These are phyloP conservation scores for Aplocera efformata DNA, from an alignment of 2,888 invertebrate species.

Conservation along the genomic window DNA sequence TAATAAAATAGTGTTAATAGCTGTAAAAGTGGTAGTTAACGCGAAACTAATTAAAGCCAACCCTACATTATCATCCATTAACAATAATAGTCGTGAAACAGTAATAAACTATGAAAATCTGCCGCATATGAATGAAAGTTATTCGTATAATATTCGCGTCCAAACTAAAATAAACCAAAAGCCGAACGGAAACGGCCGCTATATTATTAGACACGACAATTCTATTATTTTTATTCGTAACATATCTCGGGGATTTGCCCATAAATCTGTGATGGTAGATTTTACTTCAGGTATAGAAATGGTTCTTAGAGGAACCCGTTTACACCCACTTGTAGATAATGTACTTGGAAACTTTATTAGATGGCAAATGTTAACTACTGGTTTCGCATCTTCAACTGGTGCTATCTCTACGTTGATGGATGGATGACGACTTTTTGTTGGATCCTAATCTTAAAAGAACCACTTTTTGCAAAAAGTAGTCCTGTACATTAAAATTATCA, in stretches of 20 bases:
- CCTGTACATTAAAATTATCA: no score
- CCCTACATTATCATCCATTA: conserved; percentile 53
- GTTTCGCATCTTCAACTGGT: conserved; percentile 15
- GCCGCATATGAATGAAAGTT: conserved; percentile 61
- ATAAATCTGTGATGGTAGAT: conserved; percentile 67
- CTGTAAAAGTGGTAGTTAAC: conserved; percentile 45
- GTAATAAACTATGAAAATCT: conserved; percentile 52
- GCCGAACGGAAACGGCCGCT: conserved; percentile 74
- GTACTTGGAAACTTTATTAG: conserved; percentile 49
- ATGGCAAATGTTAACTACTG: conserved; percentile 21
- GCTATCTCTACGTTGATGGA: conserved; percentile 26
- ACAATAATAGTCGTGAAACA: conserved; percentile 45
- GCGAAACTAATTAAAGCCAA: conserved; percentile 51
- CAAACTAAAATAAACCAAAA: conserved; percentile 75
- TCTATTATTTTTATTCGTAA: conserved; percentile 81
- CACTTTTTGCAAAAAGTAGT: no score
- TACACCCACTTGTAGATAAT: conserved; percentile 58
- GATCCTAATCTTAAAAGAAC: no score
- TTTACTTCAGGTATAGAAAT: conserved; percentile 51
- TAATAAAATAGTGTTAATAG: conserved; percentile 54
- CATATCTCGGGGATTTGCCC: conserved; percentile 73
- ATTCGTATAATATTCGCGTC: conserved; percentile 72
- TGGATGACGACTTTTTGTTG: no score
- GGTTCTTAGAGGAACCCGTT: conserved; percentile 61
- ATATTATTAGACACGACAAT: conserved; percentile 79